Evolutionary conservation across 2,888 invertebrate species (phyloP).

Genomic region (Spatulosminthurus flaviceps): DNA sequence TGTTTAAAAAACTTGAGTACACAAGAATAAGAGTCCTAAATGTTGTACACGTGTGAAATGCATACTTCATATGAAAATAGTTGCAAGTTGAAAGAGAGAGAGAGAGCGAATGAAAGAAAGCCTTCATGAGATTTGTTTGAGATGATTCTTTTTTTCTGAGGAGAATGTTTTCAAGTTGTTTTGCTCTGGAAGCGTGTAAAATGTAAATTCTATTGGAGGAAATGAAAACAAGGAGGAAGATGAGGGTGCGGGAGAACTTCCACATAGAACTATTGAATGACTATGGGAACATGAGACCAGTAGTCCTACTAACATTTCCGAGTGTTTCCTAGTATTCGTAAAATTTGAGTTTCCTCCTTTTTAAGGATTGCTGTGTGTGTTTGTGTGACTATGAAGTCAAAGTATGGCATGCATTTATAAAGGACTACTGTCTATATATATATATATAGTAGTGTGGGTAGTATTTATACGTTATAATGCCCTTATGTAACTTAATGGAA

Average conservation of each 20-base stretch:
- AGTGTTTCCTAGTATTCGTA: not conserved
- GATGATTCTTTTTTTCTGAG: slow-evolving; percentile 10
- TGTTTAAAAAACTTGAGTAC: not conserved
- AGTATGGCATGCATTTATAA: no score
- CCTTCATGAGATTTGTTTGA: slow-evolving; percentile 13
- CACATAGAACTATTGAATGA: slow-evolving; percentile 5
- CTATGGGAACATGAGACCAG: slow-evolving; percentile 1
- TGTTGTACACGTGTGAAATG: not conserved
- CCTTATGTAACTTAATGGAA: slow-evolving; percentile 19
- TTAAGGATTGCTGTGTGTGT: no score
- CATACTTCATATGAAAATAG: not conserved
- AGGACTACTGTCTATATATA: no score
- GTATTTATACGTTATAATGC: not conserved
- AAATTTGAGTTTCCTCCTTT: not conserved
- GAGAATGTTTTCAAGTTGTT: slow-evolving; percentile 32
- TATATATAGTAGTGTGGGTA: not conserved
- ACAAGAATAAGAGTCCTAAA: not conserved
- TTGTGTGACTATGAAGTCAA: no score
- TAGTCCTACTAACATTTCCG: not conserved
- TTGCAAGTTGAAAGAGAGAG: not conserved
- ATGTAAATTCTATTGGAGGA: slow-evolving; percentile 30
- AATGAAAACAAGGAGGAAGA: slow-evolving; percentile 19
- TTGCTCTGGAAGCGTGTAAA: slow-evolving; percentile 35
- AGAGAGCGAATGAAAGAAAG: not conserved
- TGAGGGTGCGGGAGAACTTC: not conserved